A percentile compares a stretch with the other conserved stretches of the same genome.
phyloP scores from a whole-genome alignment of 2,797 vertebrate species.

The Takifugu ocellatus region DNA sequence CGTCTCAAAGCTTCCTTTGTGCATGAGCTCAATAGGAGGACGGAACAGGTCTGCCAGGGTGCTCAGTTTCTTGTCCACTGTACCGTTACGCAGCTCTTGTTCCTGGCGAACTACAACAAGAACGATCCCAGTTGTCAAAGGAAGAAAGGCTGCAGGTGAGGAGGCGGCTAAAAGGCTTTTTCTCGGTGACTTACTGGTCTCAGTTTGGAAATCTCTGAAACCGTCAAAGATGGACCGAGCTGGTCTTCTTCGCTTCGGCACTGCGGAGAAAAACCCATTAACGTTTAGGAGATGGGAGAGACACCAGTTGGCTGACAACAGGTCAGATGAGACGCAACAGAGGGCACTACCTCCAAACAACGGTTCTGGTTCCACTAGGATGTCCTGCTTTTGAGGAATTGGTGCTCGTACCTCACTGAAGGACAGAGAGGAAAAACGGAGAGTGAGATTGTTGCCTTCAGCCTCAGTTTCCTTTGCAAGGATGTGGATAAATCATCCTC shows the following conservation, averaged over 20 bases:
- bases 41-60: conserved; percentile 97
- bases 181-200: conserved; percentile 84
- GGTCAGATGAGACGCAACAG: conserved; percentile 2
- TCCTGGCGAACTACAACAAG: conserved; percentile 89
- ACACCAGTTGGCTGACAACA: background rate
- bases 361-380: conserved; percentile 96
- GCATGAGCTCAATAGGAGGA: conserved; percentile 98
- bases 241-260: conserved; percentile 94
- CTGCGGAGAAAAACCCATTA: conserved; percentile 56
- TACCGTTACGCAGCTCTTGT: conserved; percentile 96
- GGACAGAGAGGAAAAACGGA: background rate
- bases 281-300: background rate
- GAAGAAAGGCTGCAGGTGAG: conserved; percentile 7
- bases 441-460: background rate
- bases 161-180: background rate
- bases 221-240: conserved; percentile 98
- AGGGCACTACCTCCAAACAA: conserved; percentile 86
- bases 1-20: conserved; percentile 99
- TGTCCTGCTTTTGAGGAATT: conserved; percentile 99
- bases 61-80: conserved; percentile 97
- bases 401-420: conserved; percentile 95
- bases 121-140: conserved; percentile 14
- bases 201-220: conserved; percentile 98
- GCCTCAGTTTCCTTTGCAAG: background rate
- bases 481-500: conserved; percentile 15